Conservation (phyloP, 2,888 invertebrate species). For the Omphaloscelis lunosa region DNA sequence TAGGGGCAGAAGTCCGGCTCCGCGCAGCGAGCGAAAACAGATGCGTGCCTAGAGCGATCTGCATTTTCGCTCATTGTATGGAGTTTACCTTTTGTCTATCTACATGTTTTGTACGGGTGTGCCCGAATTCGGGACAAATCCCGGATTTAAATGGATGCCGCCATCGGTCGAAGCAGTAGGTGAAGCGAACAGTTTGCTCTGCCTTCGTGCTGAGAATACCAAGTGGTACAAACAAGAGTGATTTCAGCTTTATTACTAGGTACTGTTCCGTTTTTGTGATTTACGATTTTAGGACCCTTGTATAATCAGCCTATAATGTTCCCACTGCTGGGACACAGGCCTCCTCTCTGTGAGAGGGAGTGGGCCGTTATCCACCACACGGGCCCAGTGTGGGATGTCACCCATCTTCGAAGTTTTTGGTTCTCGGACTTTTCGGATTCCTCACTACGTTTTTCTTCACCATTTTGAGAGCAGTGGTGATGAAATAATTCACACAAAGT, state of each 20-base stretch:
- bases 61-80: not conserved
- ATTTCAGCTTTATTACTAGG: conserved; percentile 33
- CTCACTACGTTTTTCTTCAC: no score
- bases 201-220: conserved; percentile 55
- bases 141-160: conserved; percentile 39
- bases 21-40: not conserved
- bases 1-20: not conserved
- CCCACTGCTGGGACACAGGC: no score
- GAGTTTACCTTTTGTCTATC: not conserved
- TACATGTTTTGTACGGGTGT: not conserved
- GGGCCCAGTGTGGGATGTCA: no score
- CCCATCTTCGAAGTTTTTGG: no score
- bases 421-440: no score
- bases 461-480: no score
- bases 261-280: not conserved
- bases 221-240: conserved; percentile 44
- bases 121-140: conserved; percentile 14
- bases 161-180: conserved; percentile 21
- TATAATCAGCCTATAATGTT: no score
- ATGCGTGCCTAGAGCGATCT: not conserved
- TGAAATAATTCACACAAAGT: no score
- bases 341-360: no score
- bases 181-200: conserved; percentile 37
- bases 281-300: not conserved
- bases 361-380: no score